A percentile compares a stretch with the other conserved stretches of the same genome.
Evolutionary conservation across 2,797 vertebrate species (phyloP).

Genomic region (Muscicapa striata): DNA sequence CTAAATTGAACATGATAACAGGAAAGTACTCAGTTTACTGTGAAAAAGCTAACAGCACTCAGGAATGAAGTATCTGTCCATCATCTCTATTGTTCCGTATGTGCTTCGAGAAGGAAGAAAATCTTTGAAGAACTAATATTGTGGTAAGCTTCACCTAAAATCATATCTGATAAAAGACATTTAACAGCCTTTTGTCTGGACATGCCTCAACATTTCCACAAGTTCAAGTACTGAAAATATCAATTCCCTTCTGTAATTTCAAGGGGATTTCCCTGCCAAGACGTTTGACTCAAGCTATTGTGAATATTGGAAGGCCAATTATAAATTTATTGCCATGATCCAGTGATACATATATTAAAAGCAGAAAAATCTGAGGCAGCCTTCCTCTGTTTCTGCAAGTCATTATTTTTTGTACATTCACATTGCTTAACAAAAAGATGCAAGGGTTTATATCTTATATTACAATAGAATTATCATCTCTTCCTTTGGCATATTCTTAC

Average conservation of each 20-base stretch:
- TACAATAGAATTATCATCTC: not conserved
- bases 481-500: not conserved
- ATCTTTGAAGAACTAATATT: not conserved
- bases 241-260: not conserved
- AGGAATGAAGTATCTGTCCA: slow-evolving; percentile 21
- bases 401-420: not conserved
- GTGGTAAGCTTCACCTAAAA: not conserved
- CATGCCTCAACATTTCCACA: not conserved
- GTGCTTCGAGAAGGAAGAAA: not conserved
- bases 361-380: not conserved
- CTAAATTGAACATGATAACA: not conserved
- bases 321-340: not conserved
- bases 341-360: not conserved
- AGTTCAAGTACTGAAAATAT: not conserved
- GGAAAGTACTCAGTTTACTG: not conserved
- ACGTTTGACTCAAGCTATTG: not conserved
- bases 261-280: not conserved
- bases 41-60: not conserved
- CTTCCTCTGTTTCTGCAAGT: not conserved
- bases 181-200: not conserved
- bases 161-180: not conserved
- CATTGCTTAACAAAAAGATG: not conserved
- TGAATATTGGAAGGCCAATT: not conserved
- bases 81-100: not conserved
- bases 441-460: not conserved